Evolutionary conservation across 2,888 invertebrate species (phyloP).

Genomic region (Cheilosia vernalis): DNA sequence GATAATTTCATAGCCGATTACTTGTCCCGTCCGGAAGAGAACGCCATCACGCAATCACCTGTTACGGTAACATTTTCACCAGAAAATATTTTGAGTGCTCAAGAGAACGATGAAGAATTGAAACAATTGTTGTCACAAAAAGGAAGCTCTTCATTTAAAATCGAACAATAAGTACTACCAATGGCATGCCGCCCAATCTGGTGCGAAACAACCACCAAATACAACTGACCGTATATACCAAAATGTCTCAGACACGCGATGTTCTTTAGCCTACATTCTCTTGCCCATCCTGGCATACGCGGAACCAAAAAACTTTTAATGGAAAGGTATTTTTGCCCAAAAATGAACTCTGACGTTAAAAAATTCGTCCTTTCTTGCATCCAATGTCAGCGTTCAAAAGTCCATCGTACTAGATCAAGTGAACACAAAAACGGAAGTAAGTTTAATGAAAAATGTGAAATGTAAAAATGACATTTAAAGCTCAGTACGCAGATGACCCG

Average conservation of each 20-base stretch:
- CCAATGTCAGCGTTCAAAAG: background rate
- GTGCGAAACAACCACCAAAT: conserved; percentile 7
- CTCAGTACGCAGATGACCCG: too few species aligned
- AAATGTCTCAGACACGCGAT: conserved; percentile 14
- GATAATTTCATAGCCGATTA: conserved; percentile 21
- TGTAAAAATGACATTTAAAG: too few species aligned
- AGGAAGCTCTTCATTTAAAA: conserved; percentile 12
- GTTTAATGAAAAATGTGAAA: too few species aligned
- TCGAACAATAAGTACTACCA: background rate
- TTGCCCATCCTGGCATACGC: conserved; percentile 24
- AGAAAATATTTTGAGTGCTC: background rate
- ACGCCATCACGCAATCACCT: background rate
- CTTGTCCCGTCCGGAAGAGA: conserved; percentile 20
- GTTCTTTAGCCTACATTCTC: conserved; percentile 2
- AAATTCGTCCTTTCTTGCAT: background rate
- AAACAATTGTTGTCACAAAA: background rate
- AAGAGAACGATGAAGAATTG: conserved; percentile 11
- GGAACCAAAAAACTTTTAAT: conserved; percentile 17
- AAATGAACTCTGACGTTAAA: conserved; percentile 15
- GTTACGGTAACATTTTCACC: conserved; percentile 1
- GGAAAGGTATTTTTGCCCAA: conserved; percentile 25
- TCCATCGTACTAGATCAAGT: too few species aligned
- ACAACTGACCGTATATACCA: conserved; percentile 18
- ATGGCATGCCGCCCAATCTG: background rate
- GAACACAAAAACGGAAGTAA: too few species aligned